A percentile compares a stretch with the other conserved stretches of the same genome.
Evolutionary conservation across 2,888 invertebrate species (phyloP).

Genomic region (Aspidiotus rigidus): DNA sequence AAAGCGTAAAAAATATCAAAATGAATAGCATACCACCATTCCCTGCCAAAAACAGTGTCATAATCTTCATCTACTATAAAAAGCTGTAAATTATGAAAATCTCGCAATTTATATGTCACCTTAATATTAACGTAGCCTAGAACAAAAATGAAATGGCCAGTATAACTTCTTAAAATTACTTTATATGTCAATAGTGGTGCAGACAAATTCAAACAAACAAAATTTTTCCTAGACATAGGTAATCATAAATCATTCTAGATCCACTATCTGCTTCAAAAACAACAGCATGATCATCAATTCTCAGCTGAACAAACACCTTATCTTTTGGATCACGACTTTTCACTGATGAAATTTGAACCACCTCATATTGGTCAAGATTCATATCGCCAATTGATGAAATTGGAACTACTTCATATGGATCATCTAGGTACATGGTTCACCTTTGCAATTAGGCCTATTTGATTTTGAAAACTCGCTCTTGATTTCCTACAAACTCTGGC

Average conservation of each 20-base stretch:
- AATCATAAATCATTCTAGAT: too few relatives aligned
- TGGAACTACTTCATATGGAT: too few relatives aligned
- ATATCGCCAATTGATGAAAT: too few relatives aligned
- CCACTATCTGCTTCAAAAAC: background rate
- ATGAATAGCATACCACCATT: background rate
- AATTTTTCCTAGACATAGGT: too few relatives aligned
- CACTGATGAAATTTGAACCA: too few relatives aligned
- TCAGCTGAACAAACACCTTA: background rate
- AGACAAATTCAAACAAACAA: background rate
- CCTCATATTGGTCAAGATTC: too few relatives aligned
- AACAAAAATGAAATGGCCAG: background rate
- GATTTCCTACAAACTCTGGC: too few relatives aligned
- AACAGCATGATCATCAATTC: background rate
- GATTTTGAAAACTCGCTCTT: too few relatives aligned
- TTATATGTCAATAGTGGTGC: background rate
- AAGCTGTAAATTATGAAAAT: too few relatives aligned
- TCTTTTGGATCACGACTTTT: background rate
- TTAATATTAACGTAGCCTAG: background rate
- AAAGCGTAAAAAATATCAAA: background rate
- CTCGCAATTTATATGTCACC: background rate
- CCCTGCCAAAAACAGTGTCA: background rate
- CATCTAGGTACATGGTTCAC: too few relatives aligned
- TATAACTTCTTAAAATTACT: background rate
- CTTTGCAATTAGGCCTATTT: too few relatives aligned
- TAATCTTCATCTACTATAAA: too few relatives aligned